phyloP scores from a whole-genome alignment of 2,797 vertebrate species.

The Linurgus olivaceus region DNA sequence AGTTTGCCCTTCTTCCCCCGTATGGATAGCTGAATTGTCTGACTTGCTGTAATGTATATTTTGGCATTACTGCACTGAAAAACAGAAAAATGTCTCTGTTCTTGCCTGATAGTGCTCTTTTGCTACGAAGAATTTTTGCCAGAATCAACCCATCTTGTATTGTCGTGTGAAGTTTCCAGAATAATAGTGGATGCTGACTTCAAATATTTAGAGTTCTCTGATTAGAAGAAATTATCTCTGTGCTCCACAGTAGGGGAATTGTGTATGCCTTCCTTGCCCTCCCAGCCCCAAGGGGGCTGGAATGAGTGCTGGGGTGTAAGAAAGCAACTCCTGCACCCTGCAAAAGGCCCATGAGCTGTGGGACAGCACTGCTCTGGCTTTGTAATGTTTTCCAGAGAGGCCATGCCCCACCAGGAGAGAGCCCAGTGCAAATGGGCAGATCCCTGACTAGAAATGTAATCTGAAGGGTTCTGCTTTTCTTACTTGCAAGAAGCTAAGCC shows the following conservation, averaged over 20 bases:
- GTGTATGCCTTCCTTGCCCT: neutral
- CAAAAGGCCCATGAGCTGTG: neutral
- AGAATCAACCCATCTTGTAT: neutral
- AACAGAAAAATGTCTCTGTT: neutral
- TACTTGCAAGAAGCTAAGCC: neutral
- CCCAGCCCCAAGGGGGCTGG: neutral
- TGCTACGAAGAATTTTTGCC: slow-evolving; percentile 5
- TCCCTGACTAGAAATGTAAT: neutral
- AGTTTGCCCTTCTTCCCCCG: neutral
- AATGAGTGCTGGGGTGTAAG: neutral
- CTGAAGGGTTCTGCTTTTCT: neutral
- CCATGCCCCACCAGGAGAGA: neutral
- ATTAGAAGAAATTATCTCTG: neutral
- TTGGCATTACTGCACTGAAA: neutral
- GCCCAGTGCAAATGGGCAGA: neutral
- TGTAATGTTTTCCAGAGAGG: neutral
- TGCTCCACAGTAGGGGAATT: neutral
- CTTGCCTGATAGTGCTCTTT: neutral
- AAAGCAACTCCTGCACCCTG: neutral
- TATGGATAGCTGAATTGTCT: neutral
- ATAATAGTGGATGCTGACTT: slow-evolving; percentile 34
- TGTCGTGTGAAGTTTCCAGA: neutral
- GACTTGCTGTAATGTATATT: neutral
- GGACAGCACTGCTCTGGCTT: neutral
- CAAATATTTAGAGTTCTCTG: slow-evolving; percentile 55